Percentiles rank a stretch among this genome's conserved stretches.
Evolutionary conservation across 2,888 invertebrate species (phyloP).

Genomic region (Coenonympha glycerion): DNA sequence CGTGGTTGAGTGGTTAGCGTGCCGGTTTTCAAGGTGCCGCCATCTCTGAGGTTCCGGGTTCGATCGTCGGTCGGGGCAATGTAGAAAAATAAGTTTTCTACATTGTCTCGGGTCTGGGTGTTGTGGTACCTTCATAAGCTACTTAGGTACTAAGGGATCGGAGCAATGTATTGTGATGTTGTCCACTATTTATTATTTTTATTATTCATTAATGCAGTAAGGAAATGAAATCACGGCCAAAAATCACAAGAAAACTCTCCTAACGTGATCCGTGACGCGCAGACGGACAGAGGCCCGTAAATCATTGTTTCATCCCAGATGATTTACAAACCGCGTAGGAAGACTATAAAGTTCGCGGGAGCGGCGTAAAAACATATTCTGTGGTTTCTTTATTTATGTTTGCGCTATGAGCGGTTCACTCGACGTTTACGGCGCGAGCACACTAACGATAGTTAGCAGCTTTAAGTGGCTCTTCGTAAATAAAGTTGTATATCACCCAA

Average conservation of each 20-base stretch:
- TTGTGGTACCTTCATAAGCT: too few species aligned
- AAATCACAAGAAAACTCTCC: not conserved
- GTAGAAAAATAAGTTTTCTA: too few species aligned
- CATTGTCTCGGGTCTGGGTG: too few species aligned
- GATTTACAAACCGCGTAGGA: slow-evolving; percentile 19
- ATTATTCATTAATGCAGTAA: not conserved
- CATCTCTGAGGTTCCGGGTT: too few species aligned
- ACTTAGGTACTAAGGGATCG: too few species aligned
- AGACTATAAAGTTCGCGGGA: slow-evolving; percentile 18
- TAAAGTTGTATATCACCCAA: too few species aligned
- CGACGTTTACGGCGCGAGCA: not conserved
- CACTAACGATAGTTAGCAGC: not conserved
- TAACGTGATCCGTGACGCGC: slow-evolving; percentile 10
- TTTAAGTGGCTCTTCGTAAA: too few species aligned
- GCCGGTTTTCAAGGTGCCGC: too few species aligned
- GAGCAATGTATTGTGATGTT: too few species aligned
- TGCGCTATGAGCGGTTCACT: not conserved
- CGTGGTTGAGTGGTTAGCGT: too few species aligned
- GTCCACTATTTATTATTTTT: too few species aligned
- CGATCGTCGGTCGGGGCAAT: too few species aligned
- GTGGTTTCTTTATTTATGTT: slow-evolving; percentile 19
- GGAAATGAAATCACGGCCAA: slow-evolving; percentile 1
- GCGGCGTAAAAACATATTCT: slow-evolving; percentile 7
- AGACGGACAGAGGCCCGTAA: slow-evolving; percentile 17
- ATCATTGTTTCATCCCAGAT: slow-evolving; percentile 16